Percentiles rank a stretch among this genome's conserved stretches.
These are phyloP conservation scores for Harpalus rufipes DNA, from an alignment of 2,888 invertebrate genomes.

Conservation along the genomic window DNA sequence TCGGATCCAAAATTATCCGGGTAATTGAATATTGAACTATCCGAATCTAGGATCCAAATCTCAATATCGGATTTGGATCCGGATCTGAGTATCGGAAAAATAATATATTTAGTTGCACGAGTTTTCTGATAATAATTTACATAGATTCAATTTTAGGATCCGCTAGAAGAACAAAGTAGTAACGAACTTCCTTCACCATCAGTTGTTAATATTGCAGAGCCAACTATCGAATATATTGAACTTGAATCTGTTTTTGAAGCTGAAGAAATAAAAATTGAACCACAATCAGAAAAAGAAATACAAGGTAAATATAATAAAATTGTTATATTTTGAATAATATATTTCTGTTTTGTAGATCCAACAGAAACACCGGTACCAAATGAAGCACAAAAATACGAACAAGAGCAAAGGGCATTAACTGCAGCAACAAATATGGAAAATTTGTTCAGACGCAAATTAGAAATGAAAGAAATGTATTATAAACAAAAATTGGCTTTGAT, in stretches of 20 bases:
- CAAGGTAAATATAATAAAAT: background rate
- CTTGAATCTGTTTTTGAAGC: background rate
- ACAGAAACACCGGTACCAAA: background rate
- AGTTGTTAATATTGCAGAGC: background rate
- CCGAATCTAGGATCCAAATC: too few species aligned
- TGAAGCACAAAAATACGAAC: background rate
- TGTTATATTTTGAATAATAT: background rate
- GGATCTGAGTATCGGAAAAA: too few species aligned
- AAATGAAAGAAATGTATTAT: constrained; percentile 22
- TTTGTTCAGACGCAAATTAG: background rate
- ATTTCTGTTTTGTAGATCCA: background rate
- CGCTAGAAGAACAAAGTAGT: background rate
- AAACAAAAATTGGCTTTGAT: constrained; percentile 22
- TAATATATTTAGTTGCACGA: too few species aligned
- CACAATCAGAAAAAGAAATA: background rate
- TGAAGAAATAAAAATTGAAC: background rate
- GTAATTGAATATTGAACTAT: too few species aligned
- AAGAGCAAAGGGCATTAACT: background rate
- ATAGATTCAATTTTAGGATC: too few species aligned
- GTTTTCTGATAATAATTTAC: too few species aligned
- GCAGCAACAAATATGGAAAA: background rate
- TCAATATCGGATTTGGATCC: too few species aligned
- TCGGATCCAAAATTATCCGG: too few species aligned
- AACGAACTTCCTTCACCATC: background rate
- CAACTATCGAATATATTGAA: too few species aligned